Base-by-base conservation (phyloP, 37 sponge, comb jelly and placozoan species). In the Haliclona indistincta region DNA sequence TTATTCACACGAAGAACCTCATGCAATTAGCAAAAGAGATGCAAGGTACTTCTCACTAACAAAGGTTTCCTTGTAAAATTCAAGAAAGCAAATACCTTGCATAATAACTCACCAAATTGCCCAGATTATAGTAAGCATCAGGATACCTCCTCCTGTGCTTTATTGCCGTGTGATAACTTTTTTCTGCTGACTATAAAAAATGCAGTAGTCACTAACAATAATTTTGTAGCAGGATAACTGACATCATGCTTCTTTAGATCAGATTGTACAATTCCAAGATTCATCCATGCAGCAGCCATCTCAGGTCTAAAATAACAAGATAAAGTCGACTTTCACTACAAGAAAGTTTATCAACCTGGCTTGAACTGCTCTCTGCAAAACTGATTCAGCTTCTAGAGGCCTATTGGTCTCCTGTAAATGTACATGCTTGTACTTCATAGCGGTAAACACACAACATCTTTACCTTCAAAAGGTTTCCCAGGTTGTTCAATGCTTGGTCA, bases 211-310 rank as follows among this genome's bases (percentile, higher is more conserved):
- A 47, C 15, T 17, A 47, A 47, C 51, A 10, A 22, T 61, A 61
- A 8, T 11, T 25, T 10, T 25, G 22, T 20, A 28, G 15, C 28
- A 61, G 15, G 22, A 10, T 25, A 11, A 11, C 28, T 61, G 37
- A 82, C 85, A 43, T 75, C 20, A 19, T 41, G 39, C 54, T 79
- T 77, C 36, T 74, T 68, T 30, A 88, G 67, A 10, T 61, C 64
- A 47, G 88, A 74, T 70, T 92, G 77, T 4, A 87, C 88, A 38
- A 87, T 92, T 39, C 88, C 93, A n/a, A 83, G 76, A 40, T 92
- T 92, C 93, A 92, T 92, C 93, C 93, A 88, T n/a, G 88, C 93
- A 11, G 88, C 93, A 38, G 93, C 84, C 73, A 92, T 87, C 38
- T 78, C 70, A 7, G 74, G 76, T 11, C 81, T 84, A 38, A 30